Conservation (phyloP, 1,140 invertebrate genomes). For the Cryptotermes secundus region DNA sequence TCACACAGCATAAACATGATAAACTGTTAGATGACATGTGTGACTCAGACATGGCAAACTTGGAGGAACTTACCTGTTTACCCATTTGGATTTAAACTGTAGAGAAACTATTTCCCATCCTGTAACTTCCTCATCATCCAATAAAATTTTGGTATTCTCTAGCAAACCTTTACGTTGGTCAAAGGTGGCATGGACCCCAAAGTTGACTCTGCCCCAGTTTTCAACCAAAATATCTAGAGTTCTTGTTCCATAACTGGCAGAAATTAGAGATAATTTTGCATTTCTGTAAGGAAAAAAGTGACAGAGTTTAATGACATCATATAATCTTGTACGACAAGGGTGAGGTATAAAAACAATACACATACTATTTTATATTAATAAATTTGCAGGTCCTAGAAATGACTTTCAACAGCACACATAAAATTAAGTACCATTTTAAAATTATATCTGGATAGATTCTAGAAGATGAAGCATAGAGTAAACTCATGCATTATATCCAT, state of each 20-base stretch:
- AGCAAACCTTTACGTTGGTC: conserved; percentile 55
- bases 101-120: conserved; percentile 55
- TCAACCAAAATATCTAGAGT: conserved; percentile 59
- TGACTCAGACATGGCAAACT: not conserved
- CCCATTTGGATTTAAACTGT: conserved; percentile 54
- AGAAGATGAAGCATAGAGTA: no score
- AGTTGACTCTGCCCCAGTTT: conserved; percentile 60
- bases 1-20: no score
- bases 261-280: conserved; percentile 18
- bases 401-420: no score
- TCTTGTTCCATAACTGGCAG: conserved; percentile 36
- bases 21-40: no score
- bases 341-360: no score
- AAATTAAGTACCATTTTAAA: no score
- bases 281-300: conserved; percentile 30
- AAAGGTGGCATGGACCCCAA: conserved; percentile 47
- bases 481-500: no score
- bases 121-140: conserved; percentile 47
- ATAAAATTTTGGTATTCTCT: conserved; percentile 41
- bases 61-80: conserved; percentile 38
- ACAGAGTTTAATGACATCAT: not conserved
- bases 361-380: no score
- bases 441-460: no score
- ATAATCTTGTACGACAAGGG: no score
- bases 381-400: no score